A percentile compares a stretch with the other conserved stretches of the same genome.
Evolutionary conservation across 2,888 invertebrate genomes (phyloP).

Genomic region (Luperina nickerlii): DNA sequence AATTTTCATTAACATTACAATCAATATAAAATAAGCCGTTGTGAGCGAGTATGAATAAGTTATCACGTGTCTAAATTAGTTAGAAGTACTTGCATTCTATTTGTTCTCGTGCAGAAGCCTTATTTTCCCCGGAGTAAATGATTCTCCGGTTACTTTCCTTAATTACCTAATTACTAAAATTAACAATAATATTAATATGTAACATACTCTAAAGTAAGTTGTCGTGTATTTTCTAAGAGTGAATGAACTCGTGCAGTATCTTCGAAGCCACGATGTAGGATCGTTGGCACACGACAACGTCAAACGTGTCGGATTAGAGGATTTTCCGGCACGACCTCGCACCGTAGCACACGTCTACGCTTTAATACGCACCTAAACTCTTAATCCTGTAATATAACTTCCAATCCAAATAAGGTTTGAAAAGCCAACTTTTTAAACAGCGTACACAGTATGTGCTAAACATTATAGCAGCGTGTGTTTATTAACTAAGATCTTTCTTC

Average conservation of each 20-base stretch:
- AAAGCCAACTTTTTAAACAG: conserved; percentile 66
- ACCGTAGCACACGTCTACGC: conserved; percentile 11
- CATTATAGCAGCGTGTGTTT: conserved; percentile 84
- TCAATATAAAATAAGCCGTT: conserved; percentile 16
- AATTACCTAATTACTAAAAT: conserved; percentile 39
- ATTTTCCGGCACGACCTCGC: conserved; percentile 39
- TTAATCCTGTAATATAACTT: conserved; percentile 23
- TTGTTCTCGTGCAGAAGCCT: conserved; percentile 50
- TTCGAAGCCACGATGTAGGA: conserved; percentile 10
- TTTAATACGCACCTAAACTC: conserved; percentile 16
- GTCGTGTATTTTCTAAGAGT: conserved; percentile 11
- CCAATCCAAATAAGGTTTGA: conserved; percentile 16
- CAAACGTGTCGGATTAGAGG: conserved; percentile 52
- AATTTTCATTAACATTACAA: conserved; percentile 6
- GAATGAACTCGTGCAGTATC: conserved; percentile 6
- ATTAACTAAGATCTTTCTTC: conserved; percentile 92
- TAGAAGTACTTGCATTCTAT: conserved; percentile 27
- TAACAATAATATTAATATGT: conserved; percentile 39
- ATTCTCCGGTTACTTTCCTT: conserved; percentile 51
- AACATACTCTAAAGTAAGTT: conserved; percentile 26
- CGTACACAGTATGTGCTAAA: conserved; percentile 54
- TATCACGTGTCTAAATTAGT: conserved; percentile 46
- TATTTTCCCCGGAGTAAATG: conserved; percentile 48
- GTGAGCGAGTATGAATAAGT: conserved; percentile 27
- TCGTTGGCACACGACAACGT: conserved; percentile 33